A percentile compares a stretch with the other conserved stretches of the same genome.
Evolutionary conservation across 2,797 vertebrate genomes (phyloP).

Genomic region (Menidia menidia): DNA sequence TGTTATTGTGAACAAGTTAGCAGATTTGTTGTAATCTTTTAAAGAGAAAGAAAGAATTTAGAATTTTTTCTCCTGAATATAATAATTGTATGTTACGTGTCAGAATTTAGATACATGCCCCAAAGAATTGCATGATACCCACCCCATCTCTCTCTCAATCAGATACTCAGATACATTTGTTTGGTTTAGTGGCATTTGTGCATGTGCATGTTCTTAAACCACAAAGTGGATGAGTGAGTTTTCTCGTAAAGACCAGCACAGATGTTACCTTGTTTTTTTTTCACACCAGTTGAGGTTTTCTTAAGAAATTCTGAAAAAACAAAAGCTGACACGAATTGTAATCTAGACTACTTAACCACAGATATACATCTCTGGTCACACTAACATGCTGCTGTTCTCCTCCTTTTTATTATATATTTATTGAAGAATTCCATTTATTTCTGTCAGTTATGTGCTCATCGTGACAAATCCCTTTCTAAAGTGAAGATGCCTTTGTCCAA

Average conservation of each 20-base stretch:
- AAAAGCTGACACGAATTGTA: slow-evolving; percentile 56
- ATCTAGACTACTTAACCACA: slow-evolving; percentile 58
- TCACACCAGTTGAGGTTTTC: slow-evolving; percentile 72
- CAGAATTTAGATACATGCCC: background rate
- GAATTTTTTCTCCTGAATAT: background rate
- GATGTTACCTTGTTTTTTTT: slow-evolving; percentile 76
- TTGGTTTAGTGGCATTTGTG: slow-evolving; percentile 41
- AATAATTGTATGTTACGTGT: background rate
- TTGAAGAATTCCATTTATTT: background rate
- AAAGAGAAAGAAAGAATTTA: background rate
- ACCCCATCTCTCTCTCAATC: slow-evolving; percentile 39
- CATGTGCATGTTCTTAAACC: slow-evolving; percentile 45
- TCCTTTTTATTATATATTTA: background rate
- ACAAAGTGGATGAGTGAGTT: slow-evolving; percentile 74
- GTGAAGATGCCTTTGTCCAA: too few relatives aligned
- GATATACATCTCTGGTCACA: slow-evolving; percentile 41
- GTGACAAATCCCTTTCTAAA: too few relatives aligned
- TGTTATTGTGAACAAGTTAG: background rate
- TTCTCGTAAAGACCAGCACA: slow-evolving; percentile 79
- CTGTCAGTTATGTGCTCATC: too few relatives aligned
- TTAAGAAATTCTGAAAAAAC: slow-evolving; percentile 64
- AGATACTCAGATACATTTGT: slow-evolving; percentile 67
- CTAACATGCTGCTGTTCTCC: background rate
- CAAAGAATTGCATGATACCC: slow-evolving; percentile 19
- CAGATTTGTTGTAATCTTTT: too few relatives aligned